Percentiles rank a stretch among this genome's conserved stretches.
phyloP scores from a whole-genome alignment of 2,888 invertebrate species.

The Cryptops parisi region DNA sequence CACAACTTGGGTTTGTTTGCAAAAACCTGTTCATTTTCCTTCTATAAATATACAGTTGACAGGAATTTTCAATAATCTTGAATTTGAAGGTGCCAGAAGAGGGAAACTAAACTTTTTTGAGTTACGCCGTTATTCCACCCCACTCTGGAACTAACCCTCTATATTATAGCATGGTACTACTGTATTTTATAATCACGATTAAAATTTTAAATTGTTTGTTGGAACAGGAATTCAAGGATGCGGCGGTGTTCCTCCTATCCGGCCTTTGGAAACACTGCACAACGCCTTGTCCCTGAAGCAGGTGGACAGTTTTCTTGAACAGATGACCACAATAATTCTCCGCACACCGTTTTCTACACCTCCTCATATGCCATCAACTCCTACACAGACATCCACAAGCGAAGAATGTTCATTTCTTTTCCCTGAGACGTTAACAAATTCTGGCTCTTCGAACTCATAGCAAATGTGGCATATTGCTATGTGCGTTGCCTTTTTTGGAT shows the following conservation, averaged over 20 bases:
- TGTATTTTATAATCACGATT: not conserved
- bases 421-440: conserved; percentile 1
- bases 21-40: no score
- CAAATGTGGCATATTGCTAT: no score
- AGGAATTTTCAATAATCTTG: no score
- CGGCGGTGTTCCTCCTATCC: conserved; percentile 85
- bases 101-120: no score
- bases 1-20: no score
- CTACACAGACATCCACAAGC: conserved; percentile 8
- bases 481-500: not conserved
- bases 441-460: not conserved
- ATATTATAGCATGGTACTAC: no score
- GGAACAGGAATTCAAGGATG: conserved; percentile 41
- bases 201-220: not conserved
- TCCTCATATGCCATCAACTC: conserved; percentile 32
- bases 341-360: conserved; percentile 50
- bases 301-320: conserved; percentile 73
- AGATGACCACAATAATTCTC: conserved; percentile 60
- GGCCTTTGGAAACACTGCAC: conserved; percentile 93
- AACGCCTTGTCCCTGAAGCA: conserved; percentile 87
- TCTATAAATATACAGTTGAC: no score
- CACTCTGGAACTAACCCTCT: no score
- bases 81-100: no score
- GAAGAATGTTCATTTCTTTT: not conserved
- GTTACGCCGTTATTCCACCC: no score